Base-by-base conservation (phyloP, 2,888 invertebrate species). In the Beris chalybata region DNA sequence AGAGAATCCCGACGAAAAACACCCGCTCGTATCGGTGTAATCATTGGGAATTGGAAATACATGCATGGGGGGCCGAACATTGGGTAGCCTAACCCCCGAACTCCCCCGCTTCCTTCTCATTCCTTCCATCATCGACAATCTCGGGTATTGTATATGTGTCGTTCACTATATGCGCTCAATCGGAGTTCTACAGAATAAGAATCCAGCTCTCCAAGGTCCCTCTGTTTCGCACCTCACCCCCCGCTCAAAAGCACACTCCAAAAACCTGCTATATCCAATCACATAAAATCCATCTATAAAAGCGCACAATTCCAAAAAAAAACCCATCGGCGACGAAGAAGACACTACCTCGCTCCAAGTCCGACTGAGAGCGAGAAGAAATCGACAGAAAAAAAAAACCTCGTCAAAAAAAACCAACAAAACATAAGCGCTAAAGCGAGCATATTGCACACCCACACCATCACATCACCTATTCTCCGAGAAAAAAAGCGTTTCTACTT, bases 261-360 rank as follows among this genome's bases (percentile, higher is more conserved):
- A n/a, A 38, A 38, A 6, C 55, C 56, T 65, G 57, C 50, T 50
- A 52, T 61, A 52, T 66, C 68, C 68, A 68, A 68, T 68, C 68
- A 68, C 68, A 66, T 66, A 68, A 68, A 68, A 68, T 68, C 68
- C 59, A 67, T 67, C 67, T 66, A 68, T 68, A 68, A 68, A 68
- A 61, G 61, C 61, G 50, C 38, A 50, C 50, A 61, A 32, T 50
- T 61, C 31, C 64, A 43, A 52, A 59, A 58, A 48, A 57, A 53
- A 54, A 45, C 44, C 13, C 55, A 48, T 44, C 52, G 53, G 38
- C 54, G 47, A 65, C 57, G 57, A 65, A 65, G 50, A 65, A 56
- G 55, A 64, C 50, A 50, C 44, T 48, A 65, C 44, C 43, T 52
- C 47, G 43, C 52, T 22, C 44, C 6, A 45, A 38, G 44, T 22